A percentile compares a stretch with the other conserved stretches of the same genome.
phyloP scores from a whole-genome alignment of 1,140 invertebrate genomes.

The Drosophila kohkoa region DNA sequence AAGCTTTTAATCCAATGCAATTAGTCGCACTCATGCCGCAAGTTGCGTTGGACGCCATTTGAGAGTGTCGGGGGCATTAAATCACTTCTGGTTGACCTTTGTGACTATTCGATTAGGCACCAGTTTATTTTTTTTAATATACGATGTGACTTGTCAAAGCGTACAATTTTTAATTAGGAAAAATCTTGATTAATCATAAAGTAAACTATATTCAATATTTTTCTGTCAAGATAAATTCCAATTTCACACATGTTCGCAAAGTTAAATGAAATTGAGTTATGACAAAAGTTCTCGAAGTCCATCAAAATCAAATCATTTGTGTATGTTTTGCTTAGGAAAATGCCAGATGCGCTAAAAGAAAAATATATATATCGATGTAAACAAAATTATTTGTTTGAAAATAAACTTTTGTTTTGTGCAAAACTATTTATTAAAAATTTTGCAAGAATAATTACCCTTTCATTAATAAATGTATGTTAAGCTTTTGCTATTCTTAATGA shows the following conservation, averaged over 20 bases:
- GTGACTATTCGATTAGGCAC: slow-evolving; percentile 4
- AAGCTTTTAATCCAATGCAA: slow-evolving; percentile 75
- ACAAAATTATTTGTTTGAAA: no score
- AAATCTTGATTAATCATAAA: neutral
- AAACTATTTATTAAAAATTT: no score
- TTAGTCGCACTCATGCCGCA: slow-evolving; percentile 57
- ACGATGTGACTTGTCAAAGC: neutral
- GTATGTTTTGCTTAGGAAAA: no score
- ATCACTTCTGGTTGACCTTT: slow-evolving; percentile 71
- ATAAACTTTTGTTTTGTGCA: no score
- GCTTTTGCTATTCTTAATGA: no score
- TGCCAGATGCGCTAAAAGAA: no score
- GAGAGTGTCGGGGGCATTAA: slow-evolving; percentile 32
- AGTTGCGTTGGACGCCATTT: slow-evolving; percentile 27
- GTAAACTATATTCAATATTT: slow-evolving; percentile 1
- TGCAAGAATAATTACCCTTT: no score
- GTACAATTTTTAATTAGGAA: slow-evolving; percentile 1
- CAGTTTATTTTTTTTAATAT: slow-evolving; percentile 15
- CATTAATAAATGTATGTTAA: no score
- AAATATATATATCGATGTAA: no score
- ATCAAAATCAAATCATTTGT: no score
- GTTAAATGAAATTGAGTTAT: neutral
- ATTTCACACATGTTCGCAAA: neutral
- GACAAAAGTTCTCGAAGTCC: neutral
- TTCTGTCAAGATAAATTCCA: neutral